Evolutionary conservation across 2,888 invertebrate species (phyloP).

Genomic region (Melitaea athalia): DNA sequence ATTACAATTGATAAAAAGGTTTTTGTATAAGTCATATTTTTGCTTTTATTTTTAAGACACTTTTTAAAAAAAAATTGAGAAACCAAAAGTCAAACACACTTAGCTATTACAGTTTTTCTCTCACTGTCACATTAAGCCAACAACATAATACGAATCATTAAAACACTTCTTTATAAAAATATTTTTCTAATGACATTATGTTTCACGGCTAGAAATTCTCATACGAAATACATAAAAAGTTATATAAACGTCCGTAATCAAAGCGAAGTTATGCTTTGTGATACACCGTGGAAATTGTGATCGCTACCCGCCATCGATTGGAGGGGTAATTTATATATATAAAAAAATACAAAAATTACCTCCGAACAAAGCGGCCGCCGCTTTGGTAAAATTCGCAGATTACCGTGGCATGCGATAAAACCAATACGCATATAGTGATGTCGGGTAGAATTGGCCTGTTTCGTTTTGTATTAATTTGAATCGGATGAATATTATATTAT

Average conservation of each 20-base stretch:
- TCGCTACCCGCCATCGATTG: constrained; percentile 67
- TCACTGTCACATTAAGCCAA: background rate
- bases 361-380: constrained; percentile 72
- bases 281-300: constrained; percentile 73
- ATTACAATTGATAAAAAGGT: background rate
- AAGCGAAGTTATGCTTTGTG: constrained; percentile 67
- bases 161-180: constrained; percentile 10
- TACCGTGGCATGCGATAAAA: constrained; percentile 77
- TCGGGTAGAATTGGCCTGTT: constrained; percentile 51
- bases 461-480: background rate
- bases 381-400: constrained; percentile 76
- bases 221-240: constrained; percentile 17
- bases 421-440: constrained; percentile 68
- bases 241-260: constrained; percentile 50
- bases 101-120: background rate
- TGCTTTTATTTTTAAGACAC: no score
- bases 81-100: no score
- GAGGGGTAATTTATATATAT: constrained; percentile 63
- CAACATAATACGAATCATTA: background rate
- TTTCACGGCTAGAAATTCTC: constrained; percentile 20
- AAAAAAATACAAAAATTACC: constrained; percentile 49
- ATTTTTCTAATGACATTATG: constrained; percentile 9
- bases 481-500: background rate
- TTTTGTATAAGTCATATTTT: no score
- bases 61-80: no score